Base-by-base conservation (phyloP, 2,113 vertebrate genomes). In the Puffinus mauretanicus region DNA sequence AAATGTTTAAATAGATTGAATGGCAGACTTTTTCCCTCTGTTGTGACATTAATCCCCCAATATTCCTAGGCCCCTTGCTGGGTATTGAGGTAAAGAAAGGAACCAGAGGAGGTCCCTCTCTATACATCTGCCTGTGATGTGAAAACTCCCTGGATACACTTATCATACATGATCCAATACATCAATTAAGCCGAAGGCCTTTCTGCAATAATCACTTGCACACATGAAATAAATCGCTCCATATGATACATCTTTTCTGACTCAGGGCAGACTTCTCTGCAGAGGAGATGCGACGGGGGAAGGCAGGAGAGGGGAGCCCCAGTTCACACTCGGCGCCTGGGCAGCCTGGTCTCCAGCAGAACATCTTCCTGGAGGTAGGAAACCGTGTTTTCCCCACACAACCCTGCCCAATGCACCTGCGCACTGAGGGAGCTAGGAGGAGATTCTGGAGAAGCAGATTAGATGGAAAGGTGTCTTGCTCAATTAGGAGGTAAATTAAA, bases 71-170 rank as follows among this genome's bases (percentile, higher is more conserved):
- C 88, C 82, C 87, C 95, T 93, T 67, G 75, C 93, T 83, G 75
- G 79, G 86, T 82, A 96, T 95, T 96, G 96, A 98, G 90, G 95
- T 92, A 96, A 96, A 97, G 93, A 96, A 97, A 93, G 95, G 94
- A 96, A 51, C 96, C 88, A 66, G 95, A 96, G 96, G 97, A 96
- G 93, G 96, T 96, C 96, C 70, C 60, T 85, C 75, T 88, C 95
- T 85, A 54, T 96, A 86, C 87, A 81, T 97, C 95, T 95, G 96
- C 92, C 95, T 96, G 76, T 93, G 97, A 93, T 91, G 92, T 82
- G 96, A 81, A 92, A 97, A 69, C 94, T 93, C 96, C 94, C 88
- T 94, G 90, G 95, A 73, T 69, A 51, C 88, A 17, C 81, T 86
- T 96, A 90, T 86, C 96, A 80, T 49, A 71, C 78, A 73, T 88